phyloP scores from a whole-genome alignment of 2,797 vertebrate species.

The Dallia pectoralis region DNA sequence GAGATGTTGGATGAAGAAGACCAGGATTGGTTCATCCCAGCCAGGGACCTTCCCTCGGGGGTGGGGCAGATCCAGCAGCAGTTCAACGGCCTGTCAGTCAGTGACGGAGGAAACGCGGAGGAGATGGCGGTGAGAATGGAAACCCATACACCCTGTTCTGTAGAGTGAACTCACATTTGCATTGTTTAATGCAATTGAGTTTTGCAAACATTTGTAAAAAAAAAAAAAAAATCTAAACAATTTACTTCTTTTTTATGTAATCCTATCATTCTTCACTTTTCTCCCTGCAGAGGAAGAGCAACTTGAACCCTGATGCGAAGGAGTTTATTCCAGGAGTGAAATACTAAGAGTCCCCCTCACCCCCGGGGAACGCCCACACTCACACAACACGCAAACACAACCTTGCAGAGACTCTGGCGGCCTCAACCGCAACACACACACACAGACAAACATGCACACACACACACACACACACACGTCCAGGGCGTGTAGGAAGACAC shows the following conservation, averaged over 20 bases:
- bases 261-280: neutral
- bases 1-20: constrained; percentile 99
- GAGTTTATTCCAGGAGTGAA: constrained; percentile 97
- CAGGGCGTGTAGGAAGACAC: constrained; percentile 66
- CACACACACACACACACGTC: constrained; percentile 64
- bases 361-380: constrained; percentile 65
- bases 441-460: constrained; percentile 35
- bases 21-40: constrained; percentile 97
- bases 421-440: constrained; percentile 52
- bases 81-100: constrained; percentile 86
- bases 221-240: too few relatives aligned
- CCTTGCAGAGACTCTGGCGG: constrained; percentile 72
- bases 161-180: neutral
- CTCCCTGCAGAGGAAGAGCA: constrained; percentile 89
- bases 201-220: too few relatives aligned
- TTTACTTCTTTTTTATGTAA: neutral
- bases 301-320: constrained; percentile 97
- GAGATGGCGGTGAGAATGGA: constrained; percentile 88
- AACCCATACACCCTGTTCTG: neutral
- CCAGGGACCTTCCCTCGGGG: constrained; percentile 88
- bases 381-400: constrained; percentile 60
- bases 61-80: constrained; percentile 93
- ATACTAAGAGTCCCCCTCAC: constrained; percentile 84
- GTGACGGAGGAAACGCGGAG: constrained; percentile 74
- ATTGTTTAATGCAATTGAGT: neutral